A percentile compares a stretch with the other conserved stretches of the same genome.
Conservation (phyloP, 2,888 invertebrate species). For the Temnothorax rugatulus region DNA sequence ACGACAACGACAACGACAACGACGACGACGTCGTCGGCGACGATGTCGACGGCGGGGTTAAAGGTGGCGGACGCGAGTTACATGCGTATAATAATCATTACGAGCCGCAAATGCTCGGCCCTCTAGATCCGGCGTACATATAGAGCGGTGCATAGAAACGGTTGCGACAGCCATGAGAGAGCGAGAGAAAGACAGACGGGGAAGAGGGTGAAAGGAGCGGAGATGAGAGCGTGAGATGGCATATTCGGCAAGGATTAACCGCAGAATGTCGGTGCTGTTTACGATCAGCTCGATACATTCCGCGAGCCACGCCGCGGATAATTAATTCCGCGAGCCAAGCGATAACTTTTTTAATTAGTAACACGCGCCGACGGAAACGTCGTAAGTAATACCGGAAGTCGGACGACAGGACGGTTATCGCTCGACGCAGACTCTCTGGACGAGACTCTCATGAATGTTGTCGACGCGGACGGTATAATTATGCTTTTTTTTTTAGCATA, state of each 20-base stretch:
- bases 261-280: slow-evolving; percentile 73
- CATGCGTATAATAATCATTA: slow-evolving; percentile 76
- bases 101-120: slow-evolving; percentile 73
- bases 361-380: slow-evolving; percentile 13
- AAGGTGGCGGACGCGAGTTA: slow-evolving; percentile 73
- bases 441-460: not conserved
- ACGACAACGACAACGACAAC: slow-evolving; percentile 36
- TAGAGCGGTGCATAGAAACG: slow-evolving; percentile 58
- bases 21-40: slow-evolving; percentile 39
- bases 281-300: slow-evolving; percentile 72
- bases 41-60: slow-evolving; percentile 62
- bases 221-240: slow-evolving; percentile 51
- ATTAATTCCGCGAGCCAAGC: slow-evolving; percentile 55
- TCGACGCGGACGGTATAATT: slow-evolving; percentile 18
- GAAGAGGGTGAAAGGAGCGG: not conserved
- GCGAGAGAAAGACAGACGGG: slow-evolving; percentile 19
- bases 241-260: slow-evolving; percentile 78
- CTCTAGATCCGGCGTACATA: slow-evolving; percentile 64
- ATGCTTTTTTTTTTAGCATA: slow-evolving; percentile 41
- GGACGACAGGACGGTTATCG: not conserved
- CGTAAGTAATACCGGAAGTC: slow-evolving; percentile 36
- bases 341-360: slow-evolving; percentile 57
- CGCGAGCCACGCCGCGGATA: slow-evolving; percentile 41
- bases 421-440: not conserved
- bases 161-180: slow-evolving; percentile 63